Evolutionary conservation across 2,888 invertebrate genomes (phyloP).

Genomic region (Margaritifera margaritifera): DNA sequence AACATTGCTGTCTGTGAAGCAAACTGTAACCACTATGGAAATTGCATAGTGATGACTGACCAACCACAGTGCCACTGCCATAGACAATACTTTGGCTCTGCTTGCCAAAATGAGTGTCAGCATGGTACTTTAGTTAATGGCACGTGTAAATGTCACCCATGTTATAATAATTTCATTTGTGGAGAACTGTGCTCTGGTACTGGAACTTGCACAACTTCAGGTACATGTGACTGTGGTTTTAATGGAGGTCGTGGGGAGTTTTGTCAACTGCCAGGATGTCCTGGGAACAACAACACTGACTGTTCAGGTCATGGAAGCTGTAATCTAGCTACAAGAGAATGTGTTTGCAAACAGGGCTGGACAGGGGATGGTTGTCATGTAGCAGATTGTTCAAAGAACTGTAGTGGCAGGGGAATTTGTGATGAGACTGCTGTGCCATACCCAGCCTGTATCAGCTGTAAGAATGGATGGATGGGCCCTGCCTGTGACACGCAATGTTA

Average conservation of each 20-base stretch:
- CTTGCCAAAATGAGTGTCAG: conserved; percentile 46
- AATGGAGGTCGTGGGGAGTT: conserved; percentile 35
- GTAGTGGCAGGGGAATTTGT: conserved; percentile 47
- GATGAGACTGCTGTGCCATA: conserved; percentile 19
- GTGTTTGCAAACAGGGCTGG: conserved; percentile 54
- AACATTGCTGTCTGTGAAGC: conserved; percentile 48
- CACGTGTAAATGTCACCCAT: conserved; percentile 31
- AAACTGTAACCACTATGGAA: conserved; percentile 37
- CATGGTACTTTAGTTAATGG: conserved; percentile 37
- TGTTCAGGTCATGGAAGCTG: conserved; percentile 52
- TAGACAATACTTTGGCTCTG: conserved; percentile 47
- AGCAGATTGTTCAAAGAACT: conserved; percentile 50
- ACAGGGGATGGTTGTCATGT: conserved; percentile 49
- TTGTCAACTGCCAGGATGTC: conserved; percentile 45
- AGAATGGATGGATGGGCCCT: conserved; percentile 55
- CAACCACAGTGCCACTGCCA: conserved; percentile 47
- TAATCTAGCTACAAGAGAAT: conserved; percentile 42
- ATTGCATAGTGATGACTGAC: conserved; percentile 23
- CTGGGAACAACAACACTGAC: conserved; percentile 33
- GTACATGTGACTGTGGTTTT: conserved; percentile 45
- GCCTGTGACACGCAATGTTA: conserved; percentile 53
- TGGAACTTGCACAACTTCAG: conserved; percentile 28
- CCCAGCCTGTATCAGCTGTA: conserved; percentile 52
- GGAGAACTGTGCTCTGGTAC: conserved; percentile 33
- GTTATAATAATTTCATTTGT: conserved; percentile 38